Evolutionary conservation across 2,113 vertebrate species (phyloP).

Genomic region (Tachysurus vachellii): DNA sequence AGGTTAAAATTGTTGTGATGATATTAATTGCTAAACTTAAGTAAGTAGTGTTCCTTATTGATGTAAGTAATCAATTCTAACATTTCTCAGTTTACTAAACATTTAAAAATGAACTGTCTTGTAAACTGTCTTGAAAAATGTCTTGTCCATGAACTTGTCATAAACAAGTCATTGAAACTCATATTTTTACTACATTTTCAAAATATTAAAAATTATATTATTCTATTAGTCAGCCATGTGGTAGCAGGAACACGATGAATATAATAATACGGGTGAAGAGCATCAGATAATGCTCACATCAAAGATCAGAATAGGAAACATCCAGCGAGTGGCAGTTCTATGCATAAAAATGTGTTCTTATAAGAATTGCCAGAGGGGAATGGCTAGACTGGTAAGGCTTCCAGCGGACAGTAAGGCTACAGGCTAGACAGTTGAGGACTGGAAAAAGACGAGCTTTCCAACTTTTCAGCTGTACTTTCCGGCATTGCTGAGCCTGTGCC

Average conservation of each 20-base stretch:
- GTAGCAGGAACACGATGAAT: background rate
- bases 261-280: background rate
- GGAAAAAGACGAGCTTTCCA: background rate
- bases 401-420: background rate
- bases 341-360: background rate
- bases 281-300: background rate
- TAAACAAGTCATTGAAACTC: background rate
- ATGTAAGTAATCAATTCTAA: background rate
- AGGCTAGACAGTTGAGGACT: background rate
- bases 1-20: background rate
- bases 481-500: background rate
- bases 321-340: background rate
- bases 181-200: background rate
- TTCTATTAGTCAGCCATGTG: background rate
- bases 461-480: background rate
- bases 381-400: background rate
- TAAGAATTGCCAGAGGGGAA: background rate
- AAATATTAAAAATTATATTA: background rate
- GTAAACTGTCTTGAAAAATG: no score
- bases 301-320: background rate
- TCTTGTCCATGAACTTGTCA: background rate
- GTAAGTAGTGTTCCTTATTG: background rate
- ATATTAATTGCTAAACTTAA: background rate
- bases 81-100: background rate
- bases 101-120: background rate